Conservation (phyloP, 2,888 invertebrate species). For the Leucoptera coffeella region DNA sequence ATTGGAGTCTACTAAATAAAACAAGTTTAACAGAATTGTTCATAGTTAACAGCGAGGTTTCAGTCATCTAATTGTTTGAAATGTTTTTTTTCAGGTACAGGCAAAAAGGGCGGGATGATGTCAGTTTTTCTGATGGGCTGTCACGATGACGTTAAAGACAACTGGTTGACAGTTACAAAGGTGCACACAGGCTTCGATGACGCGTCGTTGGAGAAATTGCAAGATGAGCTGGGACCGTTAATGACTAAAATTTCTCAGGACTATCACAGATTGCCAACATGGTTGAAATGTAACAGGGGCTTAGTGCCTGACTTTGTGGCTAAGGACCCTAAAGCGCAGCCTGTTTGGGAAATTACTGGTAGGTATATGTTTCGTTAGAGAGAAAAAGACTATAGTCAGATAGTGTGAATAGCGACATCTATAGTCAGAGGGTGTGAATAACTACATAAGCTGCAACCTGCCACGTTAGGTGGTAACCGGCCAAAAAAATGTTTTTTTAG, state of each 20-base stretch:
- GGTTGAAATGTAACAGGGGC: conserved; percentile 77
- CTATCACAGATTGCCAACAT: conserved; percentile 61
- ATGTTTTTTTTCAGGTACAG: conserved; percentile 63
- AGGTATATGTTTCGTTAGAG: no score
- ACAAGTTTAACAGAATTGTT: no score
- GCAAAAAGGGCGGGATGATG: conserved; percentile 86
- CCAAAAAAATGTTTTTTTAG: no score
- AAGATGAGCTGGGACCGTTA: conserved; percentile 47
- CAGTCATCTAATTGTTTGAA: no score
- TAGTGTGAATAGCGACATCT: no score
- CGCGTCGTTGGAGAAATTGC: conserved; percentile 71
- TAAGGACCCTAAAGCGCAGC: conserved; percentile 74
- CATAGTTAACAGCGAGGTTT: no score
- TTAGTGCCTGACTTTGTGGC: conserved; percentile 89
- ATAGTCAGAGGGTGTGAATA: no score
- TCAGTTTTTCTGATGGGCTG: conserved; percentile 94
- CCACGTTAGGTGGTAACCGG: no score
- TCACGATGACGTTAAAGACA: conserved; percentile 55
- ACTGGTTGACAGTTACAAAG: conserved; percentile 91
- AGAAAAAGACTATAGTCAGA: no score
- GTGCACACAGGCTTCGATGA: conserved; percentile 84
- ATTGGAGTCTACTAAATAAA: no score
- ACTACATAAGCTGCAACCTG: no score
- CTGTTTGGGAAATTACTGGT: conserved; percentile 94
- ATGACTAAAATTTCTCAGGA: conserved; percentile 82